Evolutionary conservation across 1,140 invertebrate genomes (phyloP), one percentile per base, ranked within the genome.

Genomic region (Pseudomyrmex gracilis): DNA sequence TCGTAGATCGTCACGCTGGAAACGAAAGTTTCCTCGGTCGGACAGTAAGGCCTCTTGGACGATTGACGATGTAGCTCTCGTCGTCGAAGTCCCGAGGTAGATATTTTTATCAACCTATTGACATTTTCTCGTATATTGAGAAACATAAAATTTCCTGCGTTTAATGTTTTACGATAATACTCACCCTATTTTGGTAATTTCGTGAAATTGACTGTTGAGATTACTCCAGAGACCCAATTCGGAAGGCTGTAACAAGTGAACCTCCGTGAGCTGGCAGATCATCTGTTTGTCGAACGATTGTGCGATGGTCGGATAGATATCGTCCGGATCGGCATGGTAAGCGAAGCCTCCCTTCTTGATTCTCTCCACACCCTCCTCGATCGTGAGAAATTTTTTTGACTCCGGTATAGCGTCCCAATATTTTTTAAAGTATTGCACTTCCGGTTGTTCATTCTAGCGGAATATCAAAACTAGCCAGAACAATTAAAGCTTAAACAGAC

Each of bases 211-310:
- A 20, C 83, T 58, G 1, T 84, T 53, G 13, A 13, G 49, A 13
- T 17, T 45, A n/a, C 43, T 43, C 83, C 73, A 90, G 1, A 89
- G 8, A 8, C 43, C 61, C 43, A 85, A 10, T 1, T 34, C 17
- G 8, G 55, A 55, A 34, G 89, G 86, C 10, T 43, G 60, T 34
- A 87, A 58, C n/a, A 90, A 22, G 58, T 90, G 89, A 49, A 90
- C 80, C 60, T 90, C 89, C 1, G 85, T 90, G 12, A 90, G 74
- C 5, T 90, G 87, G 58, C 89, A 90, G n/a, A 90, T 88, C 84
- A 86, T 88, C 8, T 88, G 24, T 1, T 87, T 78, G 13, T 70
- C 61, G 17, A 90, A 85, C 12, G 10, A n/a, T n/a, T 12, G 4
- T 43, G 13, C 85, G 45, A 90, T 85, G 0, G 58, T 5, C 20